These are phyloP conservation scores for Sinodicranocentrus sp. DNA, from an alignment of 2,888 invertebrate genomes.

Conservation along the genomic window DNA sequence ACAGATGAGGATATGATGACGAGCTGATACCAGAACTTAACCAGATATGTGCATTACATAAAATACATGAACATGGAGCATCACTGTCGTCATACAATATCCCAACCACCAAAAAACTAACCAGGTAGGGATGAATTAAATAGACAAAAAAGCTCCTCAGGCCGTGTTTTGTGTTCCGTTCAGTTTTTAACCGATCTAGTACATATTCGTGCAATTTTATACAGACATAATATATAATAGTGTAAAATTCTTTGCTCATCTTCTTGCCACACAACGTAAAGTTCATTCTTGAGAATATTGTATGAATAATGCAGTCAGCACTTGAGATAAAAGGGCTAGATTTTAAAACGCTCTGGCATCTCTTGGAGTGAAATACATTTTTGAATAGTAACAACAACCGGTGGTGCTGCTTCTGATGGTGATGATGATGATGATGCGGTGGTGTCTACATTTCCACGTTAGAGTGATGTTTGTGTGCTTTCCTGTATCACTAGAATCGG, in stretches of 20 bases:
- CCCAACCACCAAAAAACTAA: slow-evolving; percentile 10
- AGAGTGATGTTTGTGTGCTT: not conserved
- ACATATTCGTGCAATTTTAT: not conserved
- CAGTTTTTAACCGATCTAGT: slow-evolving; percentile 17
- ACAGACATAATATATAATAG: not conserved
- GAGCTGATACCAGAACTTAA: slow-evolving; percentile 10
- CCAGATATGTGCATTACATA: slow-evolving; percentile 24
- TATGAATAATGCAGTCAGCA: slow-evolving; percentile 2
- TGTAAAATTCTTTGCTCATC: not conserved
- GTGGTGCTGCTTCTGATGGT: not conserved
- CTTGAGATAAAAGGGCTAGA: slow-evolving; percentile 1
- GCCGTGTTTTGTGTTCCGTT: slow-evolving; percentile 21
- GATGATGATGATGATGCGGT: too few relatives aligned
- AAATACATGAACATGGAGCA: slow-evolving; percentile 26
- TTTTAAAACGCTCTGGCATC: not conserved
- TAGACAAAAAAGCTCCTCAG: slow-evolving; percentile 44
- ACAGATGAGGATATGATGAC: slow-evolving; percentile 1
- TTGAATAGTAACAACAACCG: not conserved
- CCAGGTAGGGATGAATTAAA: slow-evolving; percentile 51
- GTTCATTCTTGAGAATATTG: not conserved
- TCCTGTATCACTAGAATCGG: not conserved
- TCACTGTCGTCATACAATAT: not conserved
- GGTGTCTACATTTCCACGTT: not conserved
- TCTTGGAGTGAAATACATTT: not conserved
- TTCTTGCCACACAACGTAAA: not conserved